phyloP scores from a whole-genome alignment of 2,888 invertebrate genomes.

The Lasioglossum marginatum region DNA sequence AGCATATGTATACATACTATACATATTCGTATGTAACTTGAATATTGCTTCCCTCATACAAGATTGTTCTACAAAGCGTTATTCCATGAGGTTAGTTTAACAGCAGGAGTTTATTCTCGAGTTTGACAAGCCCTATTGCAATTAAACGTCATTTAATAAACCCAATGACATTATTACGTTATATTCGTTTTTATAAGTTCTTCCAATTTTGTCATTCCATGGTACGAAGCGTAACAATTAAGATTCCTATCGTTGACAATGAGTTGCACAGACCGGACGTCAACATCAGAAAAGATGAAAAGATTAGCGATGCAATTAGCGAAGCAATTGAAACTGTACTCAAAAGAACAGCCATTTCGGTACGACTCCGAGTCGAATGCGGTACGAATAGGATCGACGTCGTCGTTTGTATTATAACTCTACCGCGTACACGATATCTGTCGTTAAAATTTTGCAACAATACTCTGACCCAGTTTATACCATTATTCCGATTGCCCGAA shows the following conservation, averaged over 20 bases:
- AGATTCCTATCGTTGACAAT: not conserved
- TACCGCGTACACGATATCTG: not conserved
- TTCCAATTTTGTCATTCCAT: not conserved
- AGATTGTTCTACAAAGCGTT: not conserved
- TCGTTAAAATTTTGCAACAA: not conserved
- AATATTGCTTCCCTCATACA: too few relatives aligned
- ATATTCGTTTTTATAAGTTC: not conserved
- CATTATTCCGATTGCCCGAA: conserved; percentile 13
- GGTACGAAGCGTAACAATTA: not conserved
- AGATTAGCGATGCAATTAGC: not conserved
- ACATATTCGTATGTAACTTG: too few relatives aligned
- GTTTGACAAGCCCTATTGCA: not conserved
- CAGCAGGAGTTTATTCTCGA: not conserved
- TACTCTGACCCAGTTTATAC: conserved; percentile 19
- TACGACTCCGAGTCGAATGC: not conserved
- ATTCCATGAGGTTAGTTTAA: not conserved
- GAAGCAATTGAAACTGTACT: not conserved
- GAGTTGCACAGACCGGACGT: not conserved
- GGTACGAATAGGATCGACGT: not conserved
- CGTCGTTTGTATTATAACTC: not conserved
- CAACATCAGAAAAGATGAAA: not conserved
- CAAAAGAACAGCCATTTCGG: not conserved
- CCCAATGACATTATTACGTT: too few relatives aligned
- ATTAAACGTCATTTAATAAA: not conserved
- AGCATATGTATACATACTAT: not conserved